phyloP scores from a whole-genome alignment of 2,888 invertebrate genomes.

The Piscicola geometra region DNA sequence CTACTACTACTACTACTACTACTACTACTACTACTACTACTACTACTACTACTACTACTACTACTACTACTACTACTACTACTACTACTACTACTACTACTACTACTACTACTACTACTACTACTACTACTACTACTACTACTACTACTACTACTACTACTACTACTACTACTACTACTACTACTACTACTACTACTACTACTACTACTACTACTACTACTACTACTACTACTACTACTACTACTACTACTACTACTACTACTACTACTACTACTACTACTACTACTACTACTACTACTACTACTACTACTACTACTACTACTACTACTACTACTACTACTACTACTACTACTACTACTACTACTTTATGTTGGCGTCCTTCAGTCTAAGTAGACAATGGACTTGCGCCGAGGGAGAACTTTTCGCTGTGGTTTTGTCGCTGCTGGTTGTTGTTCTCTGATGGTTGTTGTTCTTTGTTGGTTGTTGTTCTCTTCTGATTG shows the following conservation, averaged over 20 bases:
- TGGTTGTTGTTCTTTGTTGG: too few relatives aligned
- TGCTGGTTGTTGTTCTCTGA: too few relatives aligned
- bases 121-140: slow-evolving; percentile 21
- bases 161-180: slow-evolving; percentile 3
- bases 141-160: neutral
- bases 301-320: too few relatives aligned
- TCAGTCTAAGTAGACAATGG: too few relatives aligned
- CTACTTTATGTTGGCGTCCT: neutral
- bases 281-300: too few relatives aligned
- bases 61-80: slow-evolving; percentile 37
- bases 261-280: neutral
- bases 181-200: neutral
- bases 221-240: neutral
- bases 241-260: neutral
- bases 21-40: slow-evolving; percentile 36
- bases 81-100: slow-evolving; percentile 29
- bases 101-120: slow-evolving; percentile 21
- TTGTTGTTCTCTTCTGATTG: too few relatives aligned
- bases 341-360: slow-evolving; percentile 9
- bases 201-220: slow-evolving; percentile 2
- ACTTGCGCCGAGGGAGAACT: too few relatives aligned
- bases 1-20: slow-evolving; percentile 35
- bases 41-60: slow-evolving; percentile 36
- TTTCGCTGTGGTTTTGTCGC: too few relatives aligned
- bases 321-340: neutral